These are phyloP conservation scores for Phaethornis superciliosus DNA, from an alignment of 2,113 vertebrate genomes.

Conservation along the genomic window DNA sequence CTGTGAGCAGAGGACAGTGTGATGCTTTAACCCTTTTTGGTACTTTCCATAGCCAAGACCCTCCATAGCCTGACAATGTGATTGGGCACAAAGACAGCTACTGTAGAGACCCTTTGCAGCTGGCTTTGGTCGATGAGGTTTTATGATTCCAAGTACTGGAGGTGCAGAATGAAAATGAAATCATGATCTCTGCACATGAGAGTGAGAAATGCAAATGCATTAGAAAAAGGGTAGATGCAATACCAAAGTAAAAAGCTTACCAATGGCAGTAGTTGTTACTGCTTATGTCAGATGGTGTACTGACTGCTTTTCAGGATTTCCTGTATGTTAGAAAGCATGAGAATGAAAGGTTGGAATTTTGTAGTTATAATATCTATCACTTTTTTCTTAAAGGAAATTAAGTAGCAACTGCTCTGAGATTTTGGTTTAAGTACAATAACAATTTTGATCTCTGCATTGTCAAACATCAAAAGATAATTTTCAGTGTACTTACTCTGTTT, in stretches of 20 bases:
- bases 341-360: constrained; percentile 23
- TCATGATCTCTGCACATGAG: not conserved
- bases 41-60: not conserved
- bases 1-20: fast-evolving
- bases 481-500: not conserved
- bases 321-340: not conserved
- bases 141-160: not conserved
- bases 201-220: not conserved
- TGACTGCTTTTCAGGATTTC: constrained; percentile 35
- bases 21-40: not conserved
- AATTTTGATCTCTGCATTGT: constrained; percentile 29
- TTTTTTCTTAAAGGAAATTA: constrained; percentile 22
- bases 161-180: not conserved
- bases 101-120: not conserved
- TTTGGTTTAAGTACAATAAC: not conserved
- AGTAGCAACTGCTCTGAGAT: not conserved
- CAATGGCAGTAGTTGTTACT: not conserved
- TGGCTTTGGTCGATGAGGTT: not conserved
- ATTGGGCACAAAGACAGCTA: fast-evolving
- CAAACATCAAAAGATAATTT: constrained; percentile 38
- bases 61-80: not conserved
- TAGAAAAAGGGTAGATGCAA: not conserved
- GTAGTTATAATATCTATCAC: not conserved
- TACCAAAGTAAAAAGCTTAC: not conserved
- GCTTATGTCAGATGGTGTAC: not conserved